Conservation (phyloP, 2,888 invertebrate genomes). For the Cataglyphis altisquamis region DNA sequence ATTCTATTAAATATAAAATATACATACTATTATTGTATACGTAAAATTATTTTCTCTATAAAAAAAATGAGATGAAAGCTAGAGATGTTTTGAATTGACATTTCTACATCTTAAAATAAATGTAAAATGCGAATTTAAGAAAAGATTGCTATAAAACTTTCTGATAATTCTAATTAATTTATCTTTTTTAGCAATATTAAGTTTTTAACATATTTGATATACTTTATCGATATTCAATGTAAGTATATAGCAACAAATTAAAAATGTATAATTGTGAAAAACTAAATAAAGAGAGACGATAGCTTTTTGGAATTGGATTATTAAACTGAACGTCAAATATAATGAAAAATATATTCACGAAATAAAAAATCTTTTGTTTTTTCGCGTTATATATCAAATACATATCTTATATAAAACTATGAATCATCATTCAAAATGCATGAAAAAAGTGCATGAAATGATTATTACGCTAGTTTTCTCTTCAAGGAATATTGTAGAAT, state of each 20-base stretch:
- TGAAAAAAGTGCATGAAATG: constrained; percentile 30
- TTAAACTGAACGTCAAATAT: background rate
- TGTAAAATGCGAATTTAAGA: background rate
- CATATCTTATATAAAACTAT: constrained; percentile 4
- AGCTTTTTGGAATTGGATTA: background rate
- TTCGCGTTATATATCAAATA: background rate
- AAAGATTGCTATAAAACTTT: background rate
- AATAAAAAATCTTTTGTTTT: background rate
- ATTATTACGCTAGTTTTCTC: constrained; percentile 1
- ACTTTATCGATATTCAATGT: background rate
- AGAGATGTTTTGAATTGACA: background rate
- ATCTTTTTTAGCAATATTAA: background rate
- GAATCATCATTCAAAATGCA: constrained; percentile 12
- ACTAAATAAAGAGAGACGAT: background rate
- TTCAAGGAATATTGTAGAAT: background rate
- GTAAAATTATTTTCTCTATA: background rate
- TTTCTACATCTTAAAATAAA: background rate
- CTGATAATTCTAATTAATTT: background rate
- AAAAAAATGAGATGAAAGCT: background rate
- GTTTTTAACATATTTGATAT: background rate
- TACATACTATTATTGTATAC: background rate
- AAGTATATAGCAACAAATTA: constrained; percentile 6
- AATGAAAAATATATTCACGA: background rate
- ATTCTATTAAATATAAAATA: too few relatives aligned
- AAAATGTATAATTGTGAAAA: background rate